A percentile compares a stretch with the other conserved stretches of the same genome.
These are phyloP conservation scores for Bombus pascuorum DNA, from an alignment of 1,140 invertebrate genomes.

Conservation along the genomic window DNA sequence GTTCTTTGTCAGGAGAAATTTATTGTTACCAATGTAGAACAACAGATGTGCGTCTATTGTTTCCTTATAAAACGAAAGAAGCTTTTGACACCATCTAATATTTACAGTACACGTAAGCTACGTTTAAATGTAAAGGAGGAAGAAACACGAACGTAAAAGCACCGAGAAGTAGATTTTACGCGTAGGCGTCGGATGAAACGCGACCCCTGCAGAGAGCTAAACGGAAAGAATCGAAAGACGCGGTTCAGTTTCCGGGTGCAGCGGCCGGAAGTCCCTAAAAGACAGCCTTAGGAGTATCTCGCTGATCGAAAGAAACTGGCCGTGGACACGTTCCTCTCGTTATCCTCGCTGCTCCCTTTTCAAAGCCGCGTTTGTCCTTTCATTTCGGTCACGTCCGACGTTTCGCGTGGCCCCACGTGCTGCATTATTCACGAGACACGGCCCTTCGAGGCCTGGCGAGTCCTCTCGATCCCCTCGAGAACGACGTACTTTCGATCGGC, in stretches of 20 bases:
- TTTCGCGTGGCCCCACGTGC: constrained; percentile 47
- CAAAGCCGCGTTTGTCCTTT: constrained; percentile 50
- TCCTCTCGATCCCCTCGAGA: constrained; percentile 12
- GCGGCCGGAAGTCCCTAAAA: constrained; percentile 29
- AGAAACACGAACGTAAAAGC: too few species aligned
- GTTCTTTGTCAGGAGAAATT: too few species aligned
- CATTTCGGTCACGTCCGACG: constrained; percentile 67
- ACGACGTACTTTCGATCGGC: constrained; percentile 18
- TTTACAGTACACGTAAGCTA: too few species aligned
- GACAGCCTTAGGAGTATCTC: constrained; percentile 17
- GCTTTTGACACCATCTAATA: too few species aligned
- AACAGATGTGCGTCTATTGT: too few species aligned
- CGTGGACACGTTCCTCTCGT: constrained; percentile 53
- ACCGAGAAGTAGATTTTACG: too few species aligned
- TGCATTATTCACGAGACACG: constrained; percentile 62
- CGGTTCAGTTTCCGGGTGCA: constrained; percentile 47
- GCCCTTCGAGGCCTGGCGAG: constrained; percentile 23
- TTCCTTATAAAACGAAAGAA: too few species aligned
- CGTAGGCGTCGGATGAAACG: too few species aligned
- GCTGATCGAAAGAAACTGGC: constrained; percentile 38
- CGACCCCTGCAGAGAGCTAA: background rate
- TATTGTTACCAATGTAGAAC: too few species aligned
- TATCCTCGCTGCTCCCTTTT: constrained; percentile 31
- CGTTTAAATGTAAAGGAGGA: too few species aligned
- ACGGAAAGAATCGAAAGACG: background rate